Conservation (phyloP, 2,113 vertebrate species). For the Epinephelus fuscoguttatus region DNA sequence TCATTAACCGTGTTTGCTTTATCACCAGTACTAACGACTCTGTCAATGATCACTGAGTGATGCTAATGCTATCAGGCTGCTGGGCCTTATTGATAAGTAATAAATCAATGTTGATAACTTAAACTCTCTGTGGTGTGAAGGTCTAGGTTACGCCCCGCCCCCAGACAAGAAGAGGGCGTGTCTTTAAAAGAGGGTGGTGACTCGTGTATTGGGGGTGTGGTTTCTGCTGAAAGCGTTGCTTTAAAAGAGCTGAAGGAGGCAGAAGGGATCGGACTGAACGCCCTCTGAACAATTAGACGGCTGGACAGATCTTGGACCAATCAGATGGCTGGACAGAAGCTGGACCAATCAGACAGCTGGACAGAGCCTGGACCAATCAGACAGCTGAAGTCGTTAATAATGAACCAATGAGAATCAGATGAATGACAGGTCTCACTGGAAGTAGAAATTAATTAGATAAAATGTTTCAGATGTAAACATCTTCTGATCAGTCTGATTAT, state of each 20-base stretch:
- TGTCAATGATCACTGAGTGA: neutral
- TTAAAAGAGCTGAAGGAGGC: constrained; percentile 71
- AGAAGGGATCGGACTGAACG: constrained; percentile 68
- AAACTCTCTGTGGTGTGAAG: constrained; percentile 25
- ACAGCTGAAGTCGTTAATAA: neutral
- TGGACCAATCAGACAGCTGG: neutral
- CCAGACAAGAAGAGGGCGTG: neutral
- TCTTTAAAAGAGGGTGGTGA: neutral
- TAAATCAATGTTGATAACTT: neutral
- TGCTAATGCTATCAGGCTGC: too few relatives aligned
- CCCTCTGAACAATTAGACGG: constrained; percentile 55
- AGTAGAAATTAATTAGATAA: too few relatives aligned
- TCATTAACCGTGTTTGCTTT: too few relatives aligned
- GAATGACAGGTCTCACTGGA: too few relatives aligned
- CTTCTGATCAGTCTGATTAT: too few relatives aligned
- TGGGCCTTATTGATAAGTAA: neutral
- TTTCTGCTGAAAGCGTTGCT: constrained; percentile 3
- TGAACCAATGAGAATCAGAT: too few relatives aligned
- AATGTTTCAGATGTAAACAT: too few relatives aligned
- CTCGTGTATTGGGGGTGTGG: neutral
- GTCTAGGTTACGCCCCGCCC: constrained; percentile 19
- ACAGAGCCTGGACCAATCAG: constrained; percentile 1
- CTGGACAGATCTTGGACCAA: neutral
- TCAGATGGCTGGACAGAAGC: neutral
- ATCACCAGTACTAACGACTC: neutral